phyloP scores from a whole-genome alignment of 2,888 invertebrate species.

The Xanthostigma xanthostigma region DNA sequence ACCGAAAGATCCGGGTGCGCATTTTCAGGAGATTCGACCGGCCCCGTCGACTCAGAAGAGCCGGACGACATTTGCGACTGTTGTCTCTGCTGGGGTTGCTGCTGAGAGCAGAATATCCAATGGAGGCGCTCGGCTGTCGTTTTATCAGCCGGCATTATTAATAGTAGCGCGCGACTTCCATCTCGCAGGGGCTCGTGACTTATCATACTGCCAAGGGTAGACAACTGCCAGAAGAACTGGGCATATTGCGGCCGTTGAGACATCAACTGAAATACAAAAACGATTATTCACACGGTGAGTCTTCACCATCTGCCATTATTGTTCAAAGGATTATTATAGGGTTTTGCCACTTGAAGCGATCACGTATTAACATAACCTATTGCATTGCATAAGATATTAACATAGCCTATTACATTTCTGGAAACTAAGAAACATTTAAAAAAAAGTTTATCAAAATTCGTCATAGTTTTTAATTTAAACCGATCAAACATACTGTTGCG shows the following conservation, averaged over 20 bases:
- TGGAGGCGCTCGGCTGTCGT: slow-evolving; percentile 38
- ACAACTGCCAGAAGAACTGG: slow-evolving; percentile 71
- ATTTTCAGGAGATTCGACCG: slow-evolving; percentile 9
- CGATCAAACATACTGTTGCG: no score
- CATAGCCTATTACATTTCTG: no score
- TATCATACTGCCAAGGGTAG: slow-evolving; percentile 74
- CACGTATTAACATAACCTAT: no score
- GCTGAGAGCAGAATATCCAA: slow-evolving; percentile 15
- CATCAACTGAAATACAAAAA: slow-evolving; percentile 46
- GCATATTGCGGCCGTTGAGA: slow-evolving; percentile 64
- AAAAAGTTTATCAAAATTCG: no score
- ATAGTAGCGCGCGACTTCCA: slow-evolving; percentile 62
- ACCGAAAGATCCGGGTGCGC: slow-evolving; percentile 29
- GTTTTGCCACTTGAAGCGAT: no score
- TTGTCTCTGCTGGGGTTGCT: slow-evolving; percentile 15
- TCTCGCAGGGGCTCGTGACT: slow-evolving; percentile 69
- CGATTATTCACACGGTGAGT: background rate
- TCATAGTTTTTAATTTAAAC: no score
- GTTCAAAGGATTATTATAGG: no score
- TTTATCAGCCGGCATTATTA: slow-evolving; percentile 59
- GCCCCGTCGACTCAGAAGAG: slow-evolving; percentile 18
- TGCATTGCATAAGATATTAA: no score
- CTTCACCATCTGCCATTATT: no score
- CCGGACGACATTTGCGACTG: no score
- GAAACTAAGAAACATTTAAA: no score